phyloP scores from a whole-genome alignment of 2,113 vertebrate genomes.

The Gavia stellata region DNA sequence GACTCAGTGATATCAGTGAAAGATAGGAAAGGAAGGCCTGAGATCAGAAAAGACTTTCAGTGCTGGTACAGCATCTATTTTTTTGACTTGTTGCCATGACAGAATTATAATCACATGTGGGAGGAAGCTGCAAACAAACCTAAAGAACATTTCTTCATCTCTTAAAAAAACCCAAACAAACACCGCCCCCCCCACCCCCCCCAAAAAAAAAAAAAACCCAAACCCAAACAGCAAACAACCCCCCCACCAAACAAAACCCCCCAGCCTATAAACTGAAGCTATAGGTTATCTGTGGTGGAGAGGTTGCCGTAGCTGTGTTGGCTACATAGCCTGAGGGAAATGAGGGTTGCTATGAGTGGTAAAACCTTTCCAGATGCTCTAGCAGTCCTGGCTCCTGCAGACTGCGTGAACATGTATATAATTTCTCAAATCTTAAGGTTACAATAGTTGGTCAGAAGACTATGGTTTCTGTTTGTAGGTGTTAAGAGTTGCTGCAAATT shows the following conservation, averaged over 20 bases:
- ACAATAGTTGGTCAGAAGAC: not conserved
- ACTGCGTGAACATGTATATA: not conserved
- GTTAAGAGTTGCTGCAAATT: not conserved
- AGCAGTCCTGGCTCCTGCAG: not conserved
- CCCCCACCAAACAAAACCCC: not conserved
- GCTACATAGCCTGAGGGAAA: no score
- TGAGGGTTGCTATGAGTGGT: not conserved
- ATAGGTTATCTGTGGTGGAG: not conserved
- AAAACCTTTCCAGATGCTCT: not conserved
- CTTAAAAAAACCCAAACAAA: not conserved
- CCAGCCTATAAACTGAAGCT: rapidly evolving
- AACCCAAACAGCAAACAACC: no score
- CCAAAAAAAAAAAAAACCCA: not conserved
- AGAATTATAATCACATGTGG: not conserved
- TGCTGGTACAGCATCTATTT: not conserved
- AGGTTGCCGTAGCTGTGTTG: not conserved
- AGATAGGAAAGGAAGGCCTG: not conserved
- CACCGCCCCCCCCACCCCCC: no score
- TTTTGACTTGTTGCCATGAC: not conserved
- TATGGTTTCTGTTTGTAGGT: not conserved
- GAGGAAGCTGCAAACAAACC: not conserved
- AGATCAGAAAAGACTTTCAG: not conserved
- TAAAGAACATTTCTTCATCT: not conserved
- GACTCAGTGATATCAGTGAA: not conserved
- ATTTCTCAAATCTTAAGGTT: not conserved